Base-by-base conservation (phyloP, 2,888 invertebrate genomes). In the Uloborus plumipes region DNA sequence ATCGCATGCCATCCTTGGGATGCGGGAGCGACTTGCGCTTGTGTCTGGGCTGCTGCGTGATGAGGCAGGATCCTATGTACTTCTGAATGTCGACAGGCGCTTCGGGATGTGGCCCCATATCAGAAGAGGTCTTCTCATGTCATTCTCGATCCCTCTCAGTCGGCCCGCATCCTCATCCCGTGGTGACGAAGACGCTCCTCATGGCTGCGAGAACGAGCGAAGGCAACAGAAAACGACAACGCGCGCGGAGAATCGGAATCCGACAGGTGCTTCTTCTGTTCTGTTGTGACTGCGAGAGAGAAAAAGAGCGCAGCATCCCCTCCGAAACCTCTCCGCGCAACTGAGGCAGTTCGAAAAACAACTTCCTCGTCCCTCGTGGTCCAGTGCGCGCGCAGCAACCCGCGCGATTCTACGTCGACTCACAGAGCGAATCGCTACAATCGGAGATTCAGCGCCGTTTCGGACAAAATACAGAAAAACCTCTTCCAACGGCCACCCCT, bases 101-200 rank as follows among this genome's bases (percentile, higher is more conserved):
- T 88, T 90, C 90, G 86, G 91, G 90, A 89, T 93, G 93, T 90
- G 93, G 94, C 92, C 94, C 93, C 94, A 94, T 94, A 90, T 85
- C 39, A 39, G 39, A 39, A 39, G 9, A 39, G 39, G 11, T 39
- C 7, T 39, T 39, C 9, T 39, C 62, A 72, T 49, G 75, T 79
- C 80, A 84, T 71, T 39, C 39, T 39, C 39, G 39, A 39, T 39
- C 39, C 55, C 6, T 55, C 55, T 55, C 55, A 55, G 6, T 55
- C 16, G 11, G 15, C 20, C 58, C 18, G 58, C 20, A 58, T 13
- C 58, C 4, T 58, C 20, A 20, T 0, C 6, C n/a, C 58, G 9
- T 39, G 1, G 39, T 39, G 39, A 11, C 39, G 39, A 39, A 11
- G 9, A 1, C 39, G 39, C 55, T 55, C 7, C 55, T 55, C 18